Conservation (phyloP, 1,140 invertebrate species). For the Eriocheir sinensis region DNA sequence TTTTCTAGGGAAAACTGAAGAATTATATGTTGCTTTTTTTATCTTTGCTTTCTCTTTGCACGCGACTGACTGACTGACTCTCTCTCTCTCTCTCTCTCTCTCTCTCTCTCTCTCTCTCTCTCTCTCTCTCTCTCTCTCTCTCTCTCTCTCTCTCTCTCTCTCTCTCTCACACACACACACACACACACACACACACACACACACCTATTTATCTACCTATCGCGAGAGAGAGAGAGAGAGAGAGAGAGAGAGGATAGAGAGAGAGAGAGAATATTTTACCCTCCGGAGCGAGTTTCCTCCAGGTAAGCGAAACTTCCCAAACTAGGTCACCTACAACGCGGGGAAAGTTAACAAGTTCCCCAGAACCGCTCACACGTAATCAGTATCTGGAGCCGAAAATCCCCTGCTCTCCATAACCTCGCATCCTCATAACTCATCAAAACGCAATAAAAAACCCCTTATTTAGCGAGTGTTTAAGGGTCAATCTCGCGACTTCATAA, state of each 20-base stretch:
- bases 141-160: constrained; percentile 3
- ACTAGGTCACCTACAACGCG: neutral
- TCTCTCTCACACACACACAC: neutral
- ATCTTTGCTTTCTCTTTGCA: too few relatives aligned
- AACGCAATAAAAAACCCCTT: too few relatives aligned
- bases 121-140: neutral
- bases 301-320: neutral
- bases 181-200: too few relatives aligned
- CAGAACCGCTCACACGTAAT: neutral
- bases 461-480: too few relatives aligned
- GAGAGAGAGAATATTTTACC: neutral
- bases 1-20: neutral
- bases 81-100: neutral
- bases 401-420: neutral
- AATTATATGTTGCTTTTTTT: neutral
- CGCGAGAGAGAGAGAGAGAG: too few relatives aligned
- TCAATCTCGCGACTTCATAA: too few relatives aligned
- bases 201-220: too few relatives aligned
- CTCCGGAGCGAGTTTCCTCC: neutral
- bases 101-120: neutral
- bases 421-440: too few relatives aligned
- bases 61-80: too few relatives aligned
- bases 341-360: neutral
- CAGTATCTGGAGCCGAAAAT: neutral
- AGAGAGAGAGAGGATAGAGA: too few relatives aligned